phyloP scores from a whole-genome alignment of 2,888 invertebrate genomes.

The Drosophila dives region DNA sequence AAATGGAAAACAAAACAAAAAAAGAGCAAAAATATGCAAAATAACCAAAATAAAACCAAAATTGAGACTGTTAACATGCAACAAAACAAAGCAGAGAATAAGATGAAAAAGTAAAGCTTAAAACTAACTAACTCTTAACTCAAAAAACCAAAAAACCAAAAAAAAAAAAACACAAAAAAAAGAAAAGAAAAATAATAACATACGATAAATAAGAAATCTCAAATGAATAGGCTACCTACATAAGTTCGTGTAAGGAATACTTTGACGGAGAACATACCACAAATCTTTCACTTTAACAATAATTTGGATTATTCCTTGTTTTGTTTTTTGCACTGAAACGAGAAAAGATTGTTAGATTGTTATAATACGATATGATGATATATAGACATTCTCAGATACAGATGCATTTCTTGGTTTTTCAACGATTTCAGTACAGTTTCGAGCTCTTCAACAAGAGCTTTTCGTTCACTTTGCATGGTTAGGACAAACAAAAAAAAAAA shows the following conservation, averaged over 20 bases:
- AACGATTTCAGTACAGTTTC: conserved; percentile 18
- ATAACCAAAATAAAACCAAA: conserved; percentile 69
- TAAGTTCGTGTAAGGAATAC: conserved; percentile 72
- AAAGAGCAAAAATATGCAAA: conserved; percentile 71
- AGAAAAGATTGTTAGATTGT: background rate
- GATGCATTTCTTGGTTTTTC: conserved; percentile 23
- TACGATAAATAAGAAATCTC: conserved; percentile 47
- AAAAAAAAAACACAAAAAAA: conserved; percentile 18
- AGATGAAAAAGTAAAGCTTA: conserved; percentile 45
- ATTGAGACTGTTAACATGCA: conserved; percentile 76
- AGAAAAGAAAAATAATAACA: conserved; percentile 11
- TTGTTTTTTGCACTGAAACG: conserved; percentile 2
- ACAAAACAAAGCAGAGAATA: conserved; percentile 55
- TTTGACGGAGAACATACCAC: conserved; percentile 31
- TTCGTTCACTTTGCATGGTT: conserved; percentile 48
- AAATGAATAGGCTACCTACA: conserved; percentile 73
- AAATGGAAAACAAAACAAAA: conserved; percentile 48
- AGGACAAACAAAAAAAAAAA: conserved; percentile 10
- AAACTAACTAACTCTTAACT: conserved; percentile 54
- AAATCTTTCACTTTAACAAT: conserved; percentile 28
- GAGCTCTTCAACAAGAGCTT: conserved; percentile 28
- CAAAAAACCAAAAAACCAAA: conserved; percentile 32
- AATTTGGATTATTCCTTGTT: conserved; percentile 10
- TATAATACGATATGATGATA: conserved; percentile 9
- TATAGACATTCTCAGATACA: conserved; percentile 5